These are phyloP conservation scores for Burhinus bistriatus DNA, from an alignment of 2,113 vertebrate genomes.

Conservation along the genomic window DNA sequence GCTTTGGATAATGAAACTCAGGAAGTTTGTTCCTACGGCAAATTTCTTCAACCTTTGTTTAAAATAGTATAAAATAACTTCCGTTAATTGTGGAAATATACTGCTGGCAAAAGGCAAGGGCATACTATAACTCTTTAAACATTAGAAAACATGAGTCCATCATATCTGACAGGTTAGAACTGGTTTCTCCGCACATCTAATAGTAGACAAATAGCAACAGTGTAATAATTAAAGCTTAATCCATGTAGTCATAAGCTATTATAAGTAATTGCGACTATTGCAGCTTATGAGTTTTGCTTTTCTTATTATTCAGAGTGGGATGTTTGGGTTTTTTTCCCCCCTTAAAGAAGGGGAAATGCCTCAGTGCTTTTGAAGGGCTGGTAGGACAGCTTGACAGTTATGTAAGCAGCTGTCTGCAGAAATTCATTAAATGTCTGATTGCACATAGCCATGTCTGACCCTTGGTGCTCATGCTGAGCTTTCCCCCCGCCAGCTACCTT, in stretches of 20 bases:
- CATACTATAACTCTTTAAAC: conserved; percentile 1
- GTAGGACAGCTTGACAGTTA: conserved; percentile 35
- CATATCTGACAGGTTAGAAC: conserved; percentile 22
- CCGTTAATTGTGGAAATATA: conserved; percentile 50
- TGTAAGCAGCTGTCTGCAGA: conserved; percentile 60
- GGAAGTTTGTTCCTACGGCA: conserved; percentile 52
- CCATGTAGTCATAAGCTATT: conserved; percentile 46
- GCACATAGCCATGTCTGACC: conserved; percentile 36
- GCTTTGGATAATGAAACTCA: conserved; percentile 34
- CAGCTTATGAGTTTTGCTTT: not conserved
- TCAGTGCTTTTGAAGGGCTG: conserved; percentile 36
- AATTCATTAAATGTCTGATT: conserved; percentile 62
- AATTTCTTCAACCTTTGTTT: conserved; percentile 47
- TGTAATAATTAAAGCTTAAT: conserved; percentile 48
- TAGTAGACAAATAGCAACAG: conserved; percentile 17
- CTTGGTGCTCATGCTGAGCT: conserved; percentile 33
- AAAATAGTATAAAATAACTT: conserved; percentile 51
- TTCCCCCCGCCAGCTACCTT: not conserved
- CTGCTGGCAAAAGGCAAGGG: conserved; percentile 35
- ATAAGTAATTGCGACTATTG: conserved; percentile 7
- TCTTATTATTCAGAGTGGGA: not conserved
- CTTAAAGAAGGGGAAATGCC: conserved; percentile 11
- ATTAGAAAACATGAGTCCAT: not conserved
- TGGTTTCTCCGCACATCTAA: not conserved
- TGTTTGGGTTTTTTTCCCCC: not conserved